Conservation (phyloP, 2,797 vertebrate species). For the Staurois parvus region DNA sequence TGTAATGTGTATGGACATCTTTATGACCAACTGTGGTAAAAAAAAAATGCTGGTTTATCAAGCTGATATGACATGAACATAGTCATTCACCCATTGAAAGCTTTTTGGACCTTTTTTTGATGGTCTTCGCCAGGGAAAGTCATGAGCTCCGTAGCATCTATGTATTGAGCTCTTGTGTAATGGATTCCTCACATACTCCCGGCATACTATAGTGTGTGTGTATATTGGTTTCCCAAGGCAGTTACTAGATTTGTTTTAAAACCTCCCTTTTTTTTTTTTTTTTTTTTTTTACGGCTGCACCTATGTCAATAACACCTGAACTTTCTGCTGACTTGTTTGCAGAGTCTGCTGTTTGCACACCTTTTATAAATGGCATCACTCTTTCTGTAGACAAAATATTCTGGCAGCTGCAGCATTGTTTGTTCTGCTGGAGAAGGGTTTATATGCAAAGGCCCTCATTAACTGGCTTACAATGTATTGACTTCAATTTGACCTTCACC, state of each 20-base stretch:
- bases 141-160: too few relatives aligned
- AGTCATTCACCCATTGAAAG: too few relatives aligned
- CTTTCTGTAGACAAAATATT: neutral
- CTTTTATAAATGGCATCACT: neutral
- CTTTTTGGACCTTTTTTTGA: too few relatives aligned
- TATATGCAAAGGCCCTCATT: neutral
- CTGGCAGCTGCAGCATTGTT: constrained; percentile 1
- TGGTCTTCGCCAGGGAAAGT: too few relatives aligned
- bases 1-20: too few relatives aligned
- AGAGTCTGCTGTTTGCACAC: neutral
- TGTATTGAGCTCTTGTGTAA: neutral
- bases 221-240: constrained; percentile 41
- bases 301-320: constrained; percentile 14
- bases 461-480: neutral
- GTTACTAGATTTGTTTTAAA: constrained; percentile 38
- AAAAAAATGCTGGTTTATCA: too few relatives aligned
- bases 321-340: neutral
- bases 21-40: too few relatives aligned
- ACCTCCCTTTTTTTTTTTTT: constrained; percentile 40
- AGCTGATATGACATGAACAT: too few relatives aligned
- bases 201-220: neutral
- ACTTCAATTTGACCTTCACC: constrained; percentile 27
- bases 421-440: neutral
- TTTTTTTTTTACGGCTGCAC: constrained; percentile 25
- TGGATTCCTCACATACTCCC: neutral